These are phyloP conservation scores for Ceyx cyanopectus DNA, from an alignment of 2,113 vertebrate genomes.

Conservation along the genomic window DNA sequence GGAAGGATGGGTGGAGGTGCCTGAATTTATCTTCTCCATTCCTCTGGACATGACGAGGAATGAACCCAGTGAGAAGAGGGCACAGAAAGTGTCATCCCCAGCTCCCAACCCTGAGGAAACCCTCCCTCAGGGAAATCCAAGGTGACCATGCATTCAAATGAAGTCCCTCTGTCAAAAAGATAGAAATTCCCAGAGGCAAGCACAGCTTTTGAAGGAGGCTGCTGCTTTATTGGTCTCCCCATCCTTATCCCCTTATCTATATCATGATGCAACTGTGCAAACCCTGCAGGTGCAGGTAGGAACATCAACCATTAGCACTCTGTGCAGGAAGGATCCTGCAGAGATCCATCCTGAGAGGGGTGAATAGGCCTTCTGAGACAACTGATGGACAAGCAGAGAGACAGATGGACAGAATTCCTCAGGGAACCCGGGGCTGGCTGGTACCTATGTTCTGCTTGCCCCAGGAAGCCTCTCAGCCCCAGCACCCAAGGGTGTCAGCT, in stretches of 20 bases:
- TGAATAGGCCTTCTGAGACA: neutral
- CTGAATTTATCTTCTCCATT: neutral
- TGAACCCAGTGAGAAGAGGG: neutral
- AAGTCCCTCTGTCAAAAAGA: neutral
- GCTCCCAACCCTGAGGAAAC: neutral
- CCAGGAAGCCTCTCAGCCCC: neutral
- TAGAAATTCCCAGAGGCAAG: neutral
- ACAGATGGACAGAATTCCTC: neutral
- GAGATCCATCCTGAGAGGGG: rapidly evolving
- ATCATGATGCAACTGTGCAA: rapidly evolving
- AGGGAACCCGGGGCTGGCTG: neutral
- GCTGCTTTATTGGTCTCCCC: neutral
- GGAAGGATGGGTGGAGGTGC: neutral
- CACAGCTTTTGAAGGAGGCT: neutral
- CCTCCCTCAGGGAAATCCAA: neutral
- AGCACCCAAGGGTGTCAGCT: neutral
- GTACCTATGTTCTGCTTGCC: neutral
- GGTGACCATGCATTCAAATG: neutral
- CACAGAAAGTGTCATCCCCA: neutral
- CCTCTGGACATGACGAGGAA: neutral
- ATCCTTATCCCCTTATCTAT: neutral
- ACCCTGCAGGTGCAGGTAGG: neutral
- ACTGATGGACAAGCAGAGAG: neutral
- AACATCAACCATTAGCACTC: neutral
- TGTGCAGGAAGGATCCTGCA: neutral